These are phyloP conservation scores for Leucophenga maculata DNA, from an alignment of 2,888 invertebrate species.

Conservation along the genomic window DNA sequence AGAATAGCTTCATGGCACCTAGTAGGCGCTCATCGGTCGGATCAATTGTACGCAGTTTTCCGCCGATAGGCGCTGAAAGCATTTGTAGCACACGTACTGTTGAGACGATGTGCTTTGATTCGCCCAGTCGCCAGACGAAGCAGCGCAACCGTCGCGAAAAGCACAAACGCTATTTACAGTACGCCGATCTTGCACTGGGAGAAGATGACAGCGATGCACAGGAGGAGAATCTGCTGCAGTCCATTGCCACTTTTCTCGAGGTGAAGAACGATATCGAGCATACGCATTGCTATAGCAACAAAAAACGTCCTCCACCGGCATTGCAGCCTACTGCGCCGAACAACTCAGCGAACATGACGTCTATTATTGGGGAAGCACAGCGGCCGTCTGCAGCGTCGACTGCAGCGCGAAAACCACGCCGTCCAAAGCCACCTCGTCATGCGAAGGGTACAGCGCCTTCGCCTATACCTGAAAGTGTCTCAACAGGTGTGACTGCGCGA, in stretches of 20 bases:
- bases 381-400: neutral
- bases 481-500: slow-evolving; percentile 28
- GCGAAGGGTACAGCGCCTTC: slow-evolving; percentile 54
- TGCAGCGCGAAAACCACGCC: slow-evolving; percentile 19
- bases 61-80: slow-evolving; percentile 61
- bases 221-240: slow-evolving; percentile 69
- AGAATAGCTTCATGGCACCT: slow-evolving; percentile 66
- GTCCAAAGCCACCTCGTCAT: slow-evolving; percentile 36
- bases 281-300: slow-evolving; percentile 30
- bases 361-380: neutral
- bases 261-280: slow-evolving; percentile 68
- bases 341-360: neutral
- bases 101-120: neutral
- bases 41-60: slow-evolving; percentile 67
- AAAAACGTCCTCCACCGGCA: slow-evolving; percentile 42
- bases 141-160: slow-evolving; percentile 42
- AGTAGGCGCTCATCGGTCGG: slow-evolving; percentile 67
- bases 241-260: slow-evolving; percentile 67
- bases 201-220: slow-evolving; percentile 56
- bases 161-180: slow-evolving; percentile 62
- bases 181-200: slow-evolving; percentile 67
- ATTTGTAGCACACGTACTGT: slow-evolving; percentile 47
- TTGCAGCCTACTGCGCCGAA: slow-evolving; percentile 24
- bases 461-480: slow-evolving; percentile 56
- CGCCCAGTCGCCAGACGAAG: slow-evolving; percentile 35